These are phyloP conservation scores for Metellina segmentata DNA, from an alignment of 2,888 invertebrate species.

Conservation along the genomic window DNA sequence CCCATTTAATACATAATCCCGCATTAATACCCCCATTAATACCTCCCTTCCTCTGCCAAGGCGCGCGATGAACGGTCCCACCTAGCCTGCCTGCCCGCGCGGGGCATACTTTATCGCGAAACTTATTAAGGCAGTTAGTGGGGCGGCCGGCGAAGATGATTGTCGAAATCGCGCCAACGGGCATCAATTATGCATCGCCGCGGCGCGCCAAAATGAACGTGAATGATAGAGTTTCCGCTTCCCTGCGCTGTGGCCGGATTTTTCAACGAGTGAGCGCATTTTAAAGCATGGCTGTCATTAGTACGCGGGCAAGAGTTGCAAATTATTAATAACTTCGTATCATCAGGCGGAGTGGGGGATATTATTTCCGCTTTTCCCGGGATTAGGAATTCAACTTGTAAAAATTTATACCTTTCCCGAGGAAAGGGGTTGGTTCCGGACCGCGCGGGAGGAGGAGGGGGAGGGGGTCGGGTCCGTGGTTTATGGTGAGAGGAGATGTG, in stretches of 20 bases:
- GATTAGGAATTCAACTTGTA: constrained; percentile 29
- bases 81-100: neutral
- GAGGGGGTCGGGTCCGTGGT: too few relatives aligned
- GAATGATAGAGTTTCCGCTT: constrained; percentile 53
- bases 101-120: constrained; percentile 70
- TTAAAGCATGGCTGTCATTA: constrained; percentile 65
- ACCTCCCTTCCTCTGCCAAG: neutral
- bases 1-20: neutral
- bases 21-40: neutral
- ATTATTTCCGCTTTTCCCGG: constrained; percentile 46
- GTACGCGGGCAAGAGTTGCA: constrained; percentile 17
- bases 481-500: too few relatives aligned
- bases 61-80: neutral
- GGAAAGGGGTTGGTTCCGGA: neutral
- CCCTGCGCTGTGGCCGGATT: constrained; percentile 67
- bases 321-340: constrained; percentile 72
- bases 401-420: constrained; percentile 32
- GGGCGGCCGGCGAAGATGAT: constrained; percentile 64
- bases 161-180: constrained; percentile 74
- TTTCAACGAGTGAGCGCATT: constrained; percentile 61
- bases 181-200: constrained; percentile 64
- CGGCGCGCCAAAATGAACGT: constrained; percentile 54
- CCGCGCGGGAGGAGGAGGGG: too few relatives aligned
- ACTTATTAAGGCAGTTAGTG: constrained; percentile 76
- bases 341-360: constrained; percentile 66